phyloP scores from a whole-genome alignment of 2,888 invertebrate genomes.

The Phoenoteleia sp. region DNA sequence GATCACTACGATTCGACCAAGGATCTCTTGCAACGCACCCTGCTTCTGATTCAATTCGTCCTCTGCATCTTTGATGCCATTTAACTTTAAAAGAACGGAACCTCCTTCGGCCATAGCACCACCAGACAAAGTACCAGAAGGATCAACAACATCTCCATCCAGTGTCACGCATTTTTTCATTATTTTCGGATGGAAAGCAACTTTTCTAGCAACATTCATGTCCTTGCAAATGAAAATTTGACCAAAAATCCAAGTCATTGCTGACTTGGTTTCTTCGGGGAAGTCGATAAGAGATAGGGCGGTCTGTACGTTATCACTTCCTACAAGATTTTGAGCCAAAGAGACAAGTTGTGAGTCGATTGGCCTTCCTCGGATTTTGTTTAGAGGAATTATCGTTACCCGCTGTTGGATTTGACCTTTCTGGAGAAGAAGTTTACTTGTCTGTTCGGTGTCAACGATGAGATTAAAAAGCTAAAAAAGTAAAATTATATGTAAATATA shows the following conservation, averaged over 20 bases:
- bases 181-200: conserved; percentile 92
- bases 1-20: too few relatives aligned
- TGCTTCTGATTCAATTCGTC: conserved; percentile 84
- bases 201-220: conserved; percentile 92
- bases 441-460: conserved; percentile 95
- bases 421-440: conserved; percentile 94
- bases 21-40: conserved; percentile 85
- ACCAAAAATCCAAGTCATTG: conserved; percentile 97
- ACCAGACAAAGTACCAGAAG: conserved; percentile 96
- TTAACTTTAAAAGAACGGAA: conserved; percentile 86
- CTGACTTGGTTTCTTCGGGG: conserved; percentile 89
- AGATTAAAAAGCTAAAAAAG: conserved; percentile 94
- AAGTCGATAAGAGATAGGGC: conserved; percentile 94
- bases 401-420: conserved; percentile 93
- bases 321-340: conserved; percentile 92
- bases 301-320: conserved; percentile 93
- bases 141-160: conserved; percentile 97
- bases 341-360: conserved; percentile 89
- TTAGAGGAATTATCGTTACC: conserved; percentile 96
- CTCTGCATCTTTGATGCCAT: conserved; percentile 84
- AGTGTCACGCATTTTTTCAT: conserved; percentile 93
- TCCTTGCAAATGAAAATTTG: conserved; percentile 94
- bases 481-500: too few relatives aligned
- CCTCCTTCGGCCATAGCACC: conserved; percentile 90
- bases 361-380: conserved; percentile 91